Base-by-base conservation (phyloP, 1,140 invertebrate genomes). In the Panagrolaimus sp. region DNA sequence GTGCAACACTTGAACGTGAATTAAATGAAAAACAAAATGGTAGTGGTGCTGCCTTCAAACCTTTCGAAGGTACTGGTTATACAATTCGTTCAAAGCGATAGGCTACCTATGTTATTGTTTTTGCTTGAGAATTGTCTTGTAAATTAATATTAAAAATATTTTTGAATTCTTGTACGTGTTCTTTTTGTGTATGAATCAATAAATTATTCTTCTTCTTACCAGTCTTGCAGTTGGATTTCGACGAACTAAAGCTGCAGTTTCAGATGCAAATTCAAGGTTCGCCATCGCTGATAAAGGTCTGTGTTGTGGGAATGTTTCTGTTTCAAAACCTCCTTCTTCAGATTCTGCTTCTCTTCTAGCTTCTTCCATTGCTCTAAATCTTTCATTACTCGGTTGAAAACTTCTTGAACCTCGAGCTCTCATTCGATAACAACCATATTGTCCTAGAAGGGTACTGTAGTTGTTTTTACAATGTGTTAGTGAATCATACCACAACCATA, bases 1-100 rank as follows among this genome's bases (percentile, higher is more conserved):
- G 73, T 27, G 70, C 66, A 11, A 64, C 71, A 16, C 42, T 72
- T 16, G 66, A 73, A 20, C 63, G 75, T 16, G 53, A 66, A n/a
- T 27, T 46, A 1, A 25, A 14, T 0, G 51, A 57, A 27, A 57
- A 57, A 27, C 51, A 57, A 27, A 27, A 20, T 27, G 51, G 51
- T n/a, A 20, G 9, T 11, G 20, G 20, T 1, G 13, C 51, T 1
- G 27, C 20, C n/a, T 57, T 57, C n/a, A 20, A 57, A 13, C 20
- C 20, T 16, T 57, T 57, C n/a, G 27, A 27, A 20, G 51, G 51
- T n/a, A 27, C 51, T 16, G 51, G 51, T 16, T 57, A 57, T 27
- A 57, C 51, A 11, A 57, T 57, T 27, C 51, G 51, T 16, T 57
- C 51, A 11, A 57, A 57, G 51, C 51, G 51, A 57, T 57, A 57